Percentiles rank a stretch among this genome's conserved stretches.
Conservation (phyloP, 2,888 invertebrate genomes). For the Aphodius sticticus region DNA sequence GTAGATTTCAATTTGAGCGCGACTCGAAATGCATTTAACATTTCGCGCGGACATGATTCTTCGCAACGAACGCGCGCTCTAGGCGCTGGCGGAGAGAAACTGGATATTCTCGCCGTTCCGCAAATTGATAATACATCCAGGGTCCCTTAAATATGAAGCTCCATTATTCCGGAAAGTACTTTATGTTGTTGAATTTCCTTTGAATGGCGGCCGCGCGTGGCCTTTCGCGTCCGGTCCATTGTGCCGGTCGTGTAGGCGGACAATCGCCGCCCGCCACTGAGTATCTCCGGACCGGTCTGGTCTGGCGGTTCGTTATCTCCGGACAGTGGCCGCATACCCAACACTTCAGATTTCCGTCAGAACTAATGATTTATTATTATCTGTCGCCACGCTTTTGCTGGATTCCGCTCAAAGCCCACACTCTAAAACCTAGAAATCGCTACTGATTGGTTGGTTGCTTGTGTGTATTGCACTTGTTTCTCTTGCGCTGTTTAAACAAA, state of each 20-base stretch:
- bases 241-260: slow-evolving; percentile 24
- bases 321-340: slow-evolving; percentile 45
- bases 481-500: too few species aligned
- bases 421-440: not conserved
- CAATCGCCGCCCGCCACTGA: slow-evolving; percentile 20
- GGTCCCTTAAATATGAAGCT: not conserved
- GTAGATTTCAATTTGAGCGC: not conserved
- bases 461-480: too few species aligned
- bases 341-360: slow-evolving; percentile 37
- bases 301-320: slow-evolving; percentile 45
- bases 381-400: slow-evolving; percentile 7
- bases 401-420: not conserved
- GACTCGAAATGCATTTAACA: not conserved
- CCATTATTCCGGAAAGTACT: slow-evolving; percentile 27
- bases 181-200: slow-evolving; percentile 29
- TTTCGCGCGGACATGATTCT: not conserved
- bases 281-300: not conserved
- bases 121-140: not conserved
- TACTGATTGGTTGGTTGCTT: too few species aligned
- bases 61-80: not conserved
- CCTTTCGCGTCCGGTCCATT: slow-evolving; percentile 21
- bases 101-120: not conserved
- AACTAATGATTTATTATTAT: slow-evolving; percentile 36
- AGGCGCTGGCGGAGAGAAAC: not conserved
- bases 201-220: slow-evolving; percentile 22